Conservation (phyloP, 2,113 vertebrate genomes). For the Corynorhinus townsendii region DNA sequence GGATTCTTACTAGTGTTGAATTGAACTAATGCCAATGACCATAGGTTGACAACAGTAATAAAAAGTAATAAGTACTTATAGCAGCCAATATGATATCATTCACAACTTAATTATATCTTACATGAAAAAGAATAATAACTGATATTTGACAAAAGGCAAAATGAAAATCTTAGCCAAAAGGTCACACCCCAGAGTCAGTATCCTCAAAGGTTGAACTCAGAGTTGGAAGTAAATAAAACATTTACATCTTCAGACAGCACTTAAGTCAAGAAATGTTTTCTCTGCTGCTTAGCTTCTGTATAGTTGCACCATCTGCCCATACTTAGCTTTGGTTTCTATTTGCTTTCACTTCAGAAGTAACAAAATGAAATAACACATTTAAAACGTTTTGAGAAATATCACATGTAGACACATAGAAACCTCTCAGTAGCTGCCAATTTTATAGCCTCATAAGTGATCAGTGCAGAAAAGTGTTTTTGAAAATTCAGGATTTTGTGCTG, state of each 20-base stretch:
- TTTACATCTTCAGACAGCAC: background rate
- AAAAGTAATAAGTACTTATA: background rate
- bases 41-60: background rate
- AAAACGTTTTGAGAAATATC: background rate
- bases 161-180: background rate
- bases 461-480: background rate
- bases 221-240: slow-evolving; percentile 6
- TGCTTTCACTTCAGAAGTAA: slow-evolving; percentile 3
- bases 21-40: background rate
- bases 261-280: background rate
- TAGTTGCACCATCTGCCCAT: background rate
- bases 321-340: background rate
- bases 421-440: background rate
- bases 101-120: background rate
- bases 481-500: background rate
- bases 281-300: background rate
- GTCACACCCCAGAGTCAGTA: background rate
- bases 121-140: background rate
- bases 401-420: background rate
- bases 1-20: background rate
- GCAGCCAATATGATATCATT: background rate
- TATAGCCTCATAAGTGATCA: background rate
- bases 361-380: slow-evolving; percentile 8
- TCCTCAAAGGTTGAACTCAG: background rate
- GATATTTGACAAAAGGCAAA: background rate